These are phyloP conservation scores for Digitonthophagus gazella DNA, from an alignment of 2,888 invertebrate species.

Conservation along the genomic window DNA sequence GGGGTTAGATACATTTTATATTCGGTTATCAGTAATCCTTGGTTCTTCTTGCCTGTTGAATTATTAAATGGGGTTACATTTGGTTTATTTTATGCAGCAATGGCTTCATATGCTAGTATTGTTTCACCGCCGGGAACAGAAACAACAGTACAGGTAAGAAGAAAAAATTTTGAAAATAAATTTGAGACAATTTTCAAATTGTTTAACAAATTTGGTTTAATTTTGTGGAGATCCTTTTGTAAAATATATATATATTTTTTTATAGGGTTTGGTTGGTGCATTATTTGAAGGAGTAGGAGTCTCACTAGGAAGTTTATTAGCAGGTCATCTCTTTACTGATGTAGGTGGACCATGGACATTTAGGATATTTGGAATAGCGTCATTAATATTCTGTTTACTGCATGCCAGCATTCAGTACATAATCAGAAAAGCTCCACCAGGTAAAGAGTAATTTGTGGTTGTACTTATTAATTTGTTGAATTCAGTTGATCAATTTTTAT, in stretches of 20 bases:
- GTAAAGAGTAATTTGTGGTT: slow-evolving; percentile 27
- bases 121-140: slow-evolving; percentile 81
- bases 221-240: not conserved
- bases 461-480: slow-evolving; percentile 2
- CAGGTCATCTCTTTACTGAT: slow-evolving; percentile 66
- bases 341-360: slow-evolving; percentile 68
- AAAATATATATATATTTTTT: slow-evolving; percentile 27
- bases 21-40: slow-evolving; percentile 74
- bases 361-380: slow-evolving; percentile 67
- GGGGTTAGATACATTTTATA: slow-evolving; percentile 80
- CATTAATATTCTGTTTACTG: slow-evolving; percentile 60
- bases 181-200: not conserved
- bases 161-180: no score
- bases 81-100: slow-evolving; percentile 83
- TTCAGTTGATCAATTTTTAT: slow-evolving; percentile 7
- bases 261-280: slow-evolving; percentile 79
- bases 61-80: slow-evolving; percentile 84
- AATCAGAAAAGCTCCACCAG: slow-evolving; percentile 27
- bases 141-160: slow-evolving; percentile 75
- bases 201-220: slow-evolving; percentile 8
- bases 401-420: slow-evolving; percentile 58
- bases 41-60: slow-evolving; percentile 84
- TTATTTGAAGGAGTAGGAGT: slow-evolving; percentile 86
- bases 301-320: slow-evolving; percentile 74
- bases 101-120: slow-evolving; percentile 84